Evolutionary conservation across 1,140 invertebrate genomes (phyloP), one percentile per base, ranked within the genome.

Genomic region (Tetragonula clypearis): DNA sequence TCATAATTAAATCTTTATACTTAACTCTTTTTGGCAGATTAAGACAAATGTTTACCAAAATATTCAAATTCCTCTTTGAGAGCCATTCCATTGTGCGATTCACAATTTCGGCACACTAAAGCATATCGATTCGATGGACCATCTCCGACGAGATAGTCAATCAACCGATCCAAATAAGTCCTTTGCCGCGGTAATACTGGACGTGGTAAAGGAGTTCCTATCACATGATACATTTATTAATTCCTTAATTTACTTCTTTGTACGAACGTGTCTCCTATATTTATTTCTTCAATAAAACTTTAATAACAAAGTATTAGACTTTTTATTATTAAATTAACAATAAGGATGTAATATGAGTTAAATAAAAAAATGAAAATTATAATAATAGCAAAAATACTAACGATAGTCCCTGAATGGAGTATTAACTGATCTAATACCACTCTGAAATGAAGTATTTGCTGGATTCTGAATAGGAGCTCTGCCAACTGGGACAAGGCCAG

Each of bases 81-180:
- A 26, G 99, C 98, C 98, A 99, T 99, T 87, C 99, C 99, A 95
- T 99, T 99, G 93, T 99, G 99, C 21, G 97, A 97, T 82, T 96
- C 96, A 94, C 99, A 99, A 84, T 98, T 96, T 56, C 96, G 96
- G 95, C 99, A 99, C 92, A 99, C 99, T 76, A 99, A 96, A 60
- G 99, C 99, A 95, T 97, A 99, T 88, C 99, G 96, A 95, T 99
- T 98, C 84, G 97, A 97, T 74, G 99, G 98, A 41, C 99, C 99
- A 95, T 99, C 99, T 65, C 98, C 99, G 26, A 99, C 96, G 72
- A 99, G 94, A 93, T 98, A 99, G 93, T 99, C 99, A 30, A 99
- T 96, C 84, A 99, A 95, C 92, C 97, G 97, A 94, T 99, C 99
- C 74, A 99, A 93, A 71, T 96, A 96, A 35, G 95, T 96, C 85